Evolutionary conservation across 2,113 vertebrate genomes (phyloP).

Genomic region (Cyprinodon brontotheroides): DNA sequence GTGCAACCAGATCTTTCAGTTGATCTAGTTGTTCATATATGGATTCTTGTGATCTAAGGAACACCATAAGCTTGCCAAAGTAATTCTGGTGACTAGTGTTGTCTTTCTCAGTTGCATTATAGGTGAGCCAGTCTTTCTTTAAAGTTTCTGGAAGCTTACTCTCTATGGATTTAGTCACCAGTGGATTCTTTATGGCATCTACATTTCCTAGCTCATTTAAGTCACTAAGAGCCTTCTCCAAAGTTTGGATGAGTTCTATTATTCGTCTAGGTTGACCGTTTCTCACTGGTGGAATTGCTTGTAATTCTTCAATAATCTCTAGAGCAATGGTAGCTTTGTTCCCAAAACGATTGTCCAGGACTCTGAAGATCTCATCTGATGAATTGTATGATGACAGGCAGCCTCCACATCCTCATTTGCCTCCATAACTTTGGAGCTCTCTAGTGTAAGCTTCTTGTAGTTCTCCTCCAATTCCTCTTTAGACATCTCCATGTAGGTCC

Average conservation of each 20-base stretch:
- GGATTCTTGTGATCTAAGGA: neutral
- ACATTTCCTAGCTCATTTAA: neutral
- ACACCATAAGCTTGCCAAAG: neutral
- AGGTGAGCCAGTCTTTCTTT: neutral
- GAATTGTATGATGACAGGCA: neutral
- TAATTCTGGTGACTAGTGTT: neutral
- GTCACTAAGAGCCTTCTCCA: neutral
- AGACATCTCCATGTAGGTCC: too few relatives aligned
- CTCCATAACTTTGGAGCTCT: too few relatives aligned
- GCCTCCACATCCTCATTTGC: too few relatives aligned
- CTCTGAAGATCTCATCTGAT: too few relatives aligned
- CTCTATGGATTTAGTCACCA: too few relatives aligned
- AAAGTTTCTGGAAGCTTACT: too few relatives aligned
- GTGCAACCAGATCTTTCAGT: neutral
- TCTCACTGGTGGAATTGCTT: neutral
- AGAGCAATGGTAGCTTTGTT: neutral
- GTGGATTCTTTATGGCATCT: neutral
- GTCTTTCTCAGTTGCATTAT: neutral
- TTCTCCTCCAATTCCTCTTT: too few relatives aligned
- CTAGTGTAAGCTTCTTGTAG: neutral
- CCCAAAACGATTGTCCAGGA: too few relatives aligned
- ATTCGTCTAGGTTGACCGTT: neutral
- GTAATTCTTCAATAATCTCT: neutral
- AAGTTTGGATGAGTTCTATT: neutral
- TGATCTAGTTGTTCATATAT: neutral